phyloP scores from a whole-genome alignment of 1,140 invertebrate genomes.

The Aphaenogaster ashmeadi region DNA sequence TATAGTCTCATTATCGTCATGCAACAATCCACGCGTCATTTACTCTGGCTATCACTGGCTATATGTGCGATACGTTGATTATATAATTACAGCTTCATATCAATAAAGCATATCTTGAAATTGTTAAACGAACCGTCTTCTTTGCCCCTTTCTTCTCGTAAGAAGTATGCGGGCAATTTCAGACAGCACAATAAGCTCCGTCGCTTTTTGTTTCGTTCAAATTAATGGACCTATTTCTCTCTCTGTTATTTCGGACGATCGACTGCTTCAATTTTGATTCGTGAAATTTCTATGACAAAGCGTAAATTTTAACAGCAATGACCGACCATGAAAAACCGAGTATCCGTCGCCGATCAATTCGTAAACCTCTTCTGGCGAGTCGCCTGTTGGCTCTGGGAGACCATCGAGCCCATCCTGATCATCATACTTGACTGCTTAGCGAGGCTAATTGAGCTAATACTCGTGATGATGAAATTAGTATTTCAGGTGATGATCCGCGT shows the following conservation, averaged over 20 bases:
- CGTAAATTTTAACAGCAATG: slow-evolving; percentile 15
- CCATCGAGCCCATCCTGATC: slow-evolving; percentile 75
- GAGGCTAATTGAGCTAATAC: slow-evolving; percentile 76
- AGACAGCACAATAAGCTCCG: not conserved
- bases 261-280: not conserved
- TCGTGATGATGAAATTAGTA: slow-evolving; percentile 76
- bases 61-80: slow-evolving; percentile 7
- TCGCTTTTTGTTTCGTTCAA: slow-evolving; percentile 33
- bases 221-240: slow-evolving; percentile 17
- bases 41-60: slow-evolving; percentile 28
- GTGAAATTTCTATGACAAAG: slow-evolving; percentile 28
- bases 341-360: slow-evolving; percentile 69
- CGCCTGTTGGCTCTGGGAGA: slow-evolving; percentile 77
- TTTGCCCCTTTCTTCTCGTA: not conserved
- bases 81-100: slow-evolving; percentile 55
- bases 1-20: slow-evolving; percentile 29
- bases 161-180: slow-evolving; percentile 5
- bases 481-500: slow-evolving; percentile 69
- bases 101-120: slow-evolving; percentile 56
- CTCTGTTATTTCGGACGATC: not conserved
- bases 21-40: slow-evolving; percentile 19
- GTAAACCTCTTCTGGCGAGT: slow-evolving; percentile 68
- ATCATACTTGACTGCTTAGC: slow-evolving; percentile 79
- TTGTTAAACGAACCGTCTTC: not conserved
- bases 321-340: slow-evolving; percentile 66